Evolutionary conservation across 37 sponge, comb jelly and placozoan species (phyloP).

Genomic region (Cliona cf. orientalis): DNA sequence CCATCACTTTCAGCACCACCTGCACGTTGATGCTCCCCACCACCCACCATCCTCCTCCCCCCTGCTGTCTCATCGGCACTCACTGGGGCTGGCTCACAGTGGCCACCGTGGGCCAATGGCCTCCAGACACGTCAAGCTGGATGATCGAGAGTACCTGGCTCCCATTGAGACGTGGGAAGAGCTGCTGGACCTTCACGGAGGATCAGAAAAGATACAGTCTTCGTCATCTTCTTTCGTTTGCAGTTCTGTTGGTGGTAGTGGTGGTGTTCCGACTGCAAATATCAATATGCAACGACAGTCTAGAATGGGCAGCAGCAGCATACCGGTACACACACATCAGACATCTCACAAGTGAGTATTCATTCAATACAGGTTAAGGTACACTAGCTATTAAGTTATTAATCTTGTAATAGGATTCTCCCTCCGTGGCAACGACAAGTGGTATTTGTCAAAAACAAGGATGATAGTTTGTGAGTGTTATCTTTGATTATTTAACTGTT

Average conservation of each 20-base stretch:
- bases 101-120: neutral
- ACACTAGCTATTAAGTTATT: too few species aligned
- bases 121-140: neutral
- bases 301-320: too few species aligned
- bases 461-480: neutral
- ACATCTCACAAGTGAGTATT: too few species aligned
- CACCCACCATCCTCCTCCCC: neutral
- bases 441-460: constrained; percentile 10
- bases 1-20: constrained; percentile 3
- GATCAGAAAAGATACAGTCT: neutral
- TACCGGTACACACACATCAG: too few species aligned
- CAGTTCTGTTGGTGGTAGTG: too few species aligned
- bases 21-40: constrained; percentile 6
- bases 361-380: too few species aligned
- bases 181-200: neutral
- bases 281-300: too few species aligned
- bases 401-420: neutral
- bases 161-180: constrained; percentile 28
- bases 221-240: neutral
- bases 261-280: too few species aligned
- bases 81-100: neutral
- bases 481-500: neutral
- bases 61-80: neutral
- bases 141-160: neutral
- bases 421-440: constrained; percentile 29